phyloP scores from a whole-genome alignment of 2,888 invertebrate genomes.

The Drosophila differens region DNA sequence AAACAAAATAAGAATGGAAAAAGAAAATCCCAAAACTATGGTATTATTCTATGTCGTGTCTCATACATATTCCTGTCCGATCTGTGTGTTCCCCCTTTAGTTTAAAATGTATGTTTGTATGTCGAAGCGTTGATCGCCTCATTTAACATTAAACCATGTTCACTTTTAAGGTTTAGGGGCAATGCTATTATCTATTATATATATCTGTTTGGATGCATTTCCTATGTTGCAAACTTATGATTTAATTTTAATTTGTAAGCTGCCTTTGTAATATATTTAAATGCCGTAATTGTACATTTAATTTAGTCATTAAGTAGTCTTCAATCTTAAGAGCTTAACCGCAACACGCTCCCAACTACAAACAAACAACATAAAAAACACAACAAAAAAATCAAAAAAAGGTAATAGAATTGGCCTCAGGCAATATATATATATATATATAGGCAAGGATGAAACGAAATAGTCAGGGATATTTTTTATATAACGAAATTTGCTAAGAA shows the following conservation, averaged over 20 bases:
- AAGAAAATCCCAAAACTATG: slow-evolving; percentile 66
- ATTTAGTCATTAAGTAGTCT: slow-evolving; percentile 55
- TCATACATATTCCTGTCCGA: slow-evolving; percentile 44
- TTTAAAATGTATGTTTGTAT: slow-evolving; percentile 32
- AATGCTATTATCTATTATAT: slow-evolving; percentile 22
- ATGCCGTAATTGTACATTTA: slow-evolving; percentile 65
- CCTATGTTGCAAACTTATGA: slow-evolving; percentile 53
- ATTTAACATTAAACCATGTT: slow-evolving; percentile 30
- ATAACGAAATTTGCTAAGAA: slow-evolving; percentile 66
- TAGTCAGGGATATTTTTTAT: slow-evolving; percentile 81
- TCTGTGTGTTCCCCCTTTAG: slow-evolving; percentile 25
- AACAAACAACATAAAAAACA: slow-evolving; percentile 23
- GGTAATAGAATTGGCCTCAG: slow-evolving; percentile 67
- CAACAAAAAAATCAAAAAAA: slow-evolving; percentile 19
- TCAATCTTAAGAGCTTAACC: slow-evolving; percentile 71
- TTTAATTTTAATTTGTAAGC: slow-evolving; percentile 50
- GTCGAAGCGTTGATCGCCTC: slow-evolving; percentile 62
- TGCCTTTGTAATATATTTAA: slow-evolving; percentile 76
- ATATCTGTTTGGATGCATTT: slow-evolving; percentile 48
- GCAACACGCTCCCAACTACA: slow-evolving; percentile 58
- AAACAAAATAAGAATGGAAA: slow-evolving; percentile 45
- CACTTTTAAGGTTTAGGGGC: slow-evolving; percentile 50
- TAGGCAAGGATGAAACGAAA: slow-evolving; percentile 41
- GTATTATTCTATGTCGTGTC: slow-evolving; percentile 67
- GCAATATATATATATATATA: slow-evolving; percentile 38